Evolutionary conservation across 2,888 invertebrate genomes (phyloP), one percentile per base, ranked within the genome.

Genomic region (Lamproptera curius): DNA sequence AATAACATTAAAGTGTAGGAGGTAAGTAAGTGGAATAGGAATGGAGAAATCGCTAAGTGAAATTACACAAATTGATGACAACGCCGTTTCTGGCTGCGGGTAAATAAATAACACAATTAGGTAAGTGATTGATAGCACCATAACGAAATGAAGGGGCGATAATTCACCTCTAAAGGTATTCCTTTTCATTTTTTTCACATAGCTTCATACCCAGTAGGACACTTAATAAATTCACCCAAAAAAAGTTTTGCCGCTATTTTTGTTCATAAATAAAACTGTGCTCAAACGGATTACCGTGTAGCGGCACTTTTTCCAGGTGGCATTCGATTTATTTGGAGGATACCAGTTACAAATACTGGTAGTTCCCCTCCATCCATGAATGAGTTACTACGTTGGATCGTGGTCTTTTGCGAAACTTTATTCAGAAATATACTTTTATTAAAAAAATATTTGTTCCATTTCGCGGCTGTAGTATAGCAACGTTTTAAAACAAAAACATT

Each of bases 101-200:
- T 78, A 78, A 75, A 81, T 79, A 81, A 80, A 80, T 81, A 81
- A 79, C 69, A 67, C 72, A 81, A 80, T 79, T 80, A 79, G 77
- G 62, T 61, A 70, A 68, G 73, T 82, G 82, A 82, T 82, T 78
- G 79, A 82, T 82, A 76, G 79, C 72, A 38, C 54, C 58, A 55
- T 42, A 38, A 42, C 42, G 38, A 38, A 48, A 42, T 48, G 42
- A 48, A 63, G 65, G 63, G 55, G 60, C 53, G 59, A 61, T 42
- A 48, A 42, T 48, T 48, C 42, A 48, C 47, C 47, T 48, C 31
- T 16, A 13, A 26, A 47, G 46, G 42, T 48, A 48, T 48, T 42
- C 38, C 16, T 38, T 42, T 42, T 15, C 15, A 13, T 16, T 42
- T 39, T 42, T 48, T 47, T 42, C 26, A 34, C 47, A 20, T 17